phyloP scores from a whole-genome alignment of 2,113 vertebrate species.

The Castor canadensis region DNA sequence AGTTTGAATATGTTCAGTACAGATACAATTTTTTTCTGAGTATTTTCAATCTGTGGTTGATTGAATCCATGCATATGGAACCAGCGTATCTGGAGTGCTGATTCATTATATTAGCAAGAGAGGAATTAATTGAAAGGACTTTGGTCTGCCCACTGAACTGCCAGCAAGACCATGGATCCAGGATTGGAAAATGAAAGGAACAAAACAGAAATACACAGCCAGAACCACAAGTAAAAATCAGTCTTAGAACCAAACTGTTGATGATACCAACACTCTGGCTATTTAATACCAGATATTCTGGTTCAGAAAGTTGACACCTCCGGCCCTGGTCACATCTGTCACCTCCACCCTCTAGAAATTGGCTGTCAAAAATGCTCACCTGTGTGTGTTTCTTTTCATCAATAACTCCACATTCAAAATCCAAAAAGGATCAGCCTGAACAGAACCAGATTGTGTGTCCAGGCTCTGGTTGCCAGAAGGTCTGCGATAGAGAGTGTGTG shows the following conservation, averaged over 20 bases:
- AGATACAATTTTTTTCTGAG: not conserved
- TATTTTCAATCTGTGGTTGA: not conserved
- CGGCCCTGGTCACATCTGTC: not conserved
- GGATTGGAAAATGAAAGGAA: not conserved
- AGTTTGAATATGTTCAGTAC: not conserved
- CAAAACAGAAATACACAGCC: not conserved
- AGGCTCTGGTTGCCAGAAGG: not conserved
- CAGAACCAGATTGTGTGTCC: not conserved
- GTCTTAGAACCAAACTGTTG: not conserved
- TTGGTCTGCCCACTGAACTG: not conserved
- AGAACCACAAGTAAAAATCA: not conserved
- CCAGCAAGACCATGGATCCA: not conserved
- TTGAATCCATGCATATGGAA: not conserved
- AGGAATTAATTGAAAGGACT: not conserved
- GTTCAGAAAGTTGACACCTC: not conserved
- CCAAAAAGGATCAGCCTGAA: not conserved
- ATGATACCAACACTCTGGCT: not conserved
- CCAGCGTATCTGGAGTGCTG: not conserved
- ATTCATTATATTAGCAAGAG: not conserved
- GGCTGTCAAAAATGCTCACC: not conserved
- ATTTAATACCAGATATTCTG: not conserved
- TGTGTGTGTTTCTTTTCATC: slow-evolving; percentile 12
- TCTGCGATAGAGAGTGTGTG: not conserved
- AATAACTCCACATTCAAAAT: not conserved
- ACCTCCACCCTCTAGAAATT: not conserved